Evolutionary conservation across 1,140 invertebrate genomes (phyloP).

Genomic region (Rhagoletis zephyria): DNA sequence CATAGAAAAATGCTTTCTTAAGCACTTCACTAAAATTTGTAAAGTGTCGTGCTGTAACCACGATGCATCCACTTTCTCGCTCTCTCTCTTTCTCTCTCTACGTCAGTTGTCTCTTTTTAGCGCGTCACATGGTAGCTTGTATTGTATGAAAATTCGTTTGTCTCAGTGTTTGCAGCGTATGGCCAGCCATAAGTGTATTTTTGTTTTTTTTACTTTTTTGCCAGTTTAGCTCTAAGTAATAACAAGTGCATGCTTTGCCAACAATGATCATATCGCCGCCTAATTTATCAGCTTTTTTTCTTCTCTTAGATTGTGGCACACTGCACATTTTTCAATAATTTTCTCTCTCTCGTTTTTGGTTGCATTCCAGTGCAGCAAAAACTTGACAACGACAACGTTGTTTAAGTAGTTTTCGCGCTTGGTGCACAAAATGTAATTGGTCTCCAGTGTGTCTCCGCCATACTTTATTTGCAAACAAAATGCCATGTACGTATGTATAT

Average conservation of each 20-base stretch:
- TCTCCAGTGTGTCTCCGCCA: conserved; percentile 46
- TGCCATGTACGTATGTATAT: not conserved
- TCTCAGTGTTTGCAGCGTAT: not conserved
- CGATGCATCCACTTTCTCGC: no score
- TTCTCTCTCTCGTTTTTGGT: not conserved
- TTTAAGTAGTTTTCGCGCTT: not conserved
- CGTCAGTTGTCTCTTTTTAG: not conserved
- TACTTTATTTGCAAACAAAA: conserved; percentile 29
- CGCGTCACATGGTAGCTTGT: conserved; percentile 2
- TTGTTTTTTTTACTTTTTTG: no score
- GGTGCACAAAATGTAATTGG: conserved; percentile 15
- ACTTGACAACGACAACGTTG: not conserved
- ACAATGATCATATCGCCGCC: no score
- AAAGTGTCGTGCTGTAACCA: no score
- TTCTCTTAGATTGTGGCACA: no score
- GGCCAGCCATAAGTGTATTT: no score
- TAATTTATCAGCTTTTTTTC: no score
- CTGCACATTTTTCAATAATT: not conserved
- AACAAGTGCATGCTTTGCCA: no score
- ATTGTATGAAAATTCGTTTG: not conserved
- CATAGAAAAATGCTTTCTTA: not conserved
- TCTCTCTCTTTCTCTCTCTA: no score
- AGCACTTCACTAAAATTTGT: no score
- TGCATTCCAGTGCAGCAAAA: conserved; percentile 6
- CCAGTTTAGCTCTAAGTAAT: no score